Base-by-base conservation (phyloP, 1,140 invertebrate species). In the Littorina saxatilis region DNA sequence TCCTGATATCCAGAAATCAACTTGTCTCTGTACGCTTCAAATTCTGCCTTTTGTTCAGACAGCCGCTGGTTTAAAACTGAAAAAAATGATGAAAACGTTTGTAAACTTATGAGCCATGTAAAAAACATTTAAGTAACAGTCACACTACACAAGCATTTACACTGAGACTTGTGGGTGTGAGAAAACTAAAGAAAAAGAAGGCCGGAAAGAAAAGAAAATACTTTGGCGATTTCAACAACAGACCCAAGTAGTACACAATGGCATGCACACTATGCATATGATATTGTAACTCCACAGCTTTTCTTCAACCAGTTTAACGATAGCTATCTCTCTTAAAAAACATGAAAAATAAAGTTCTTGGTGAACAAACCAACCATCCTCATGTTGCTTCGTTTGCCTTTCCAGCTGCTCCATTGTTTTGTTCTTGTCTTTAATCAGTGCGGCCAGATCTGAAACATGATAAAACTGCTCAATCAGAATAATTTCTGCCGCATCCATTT, bases 351-450 rank as follows among this genome's bases (percentile, higher is more conserved):
- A n/a, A n/a, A n/a, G n/a, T n/a, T n/a, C n/a, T n/a, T n/a, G n/a
- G n/a, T n/a, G n/a, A n/a, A n/a, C n/a, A n/a, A n/a, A 61, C 84
- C 76, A 81, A 91, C 90, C 82, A 83, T 89, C 85, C 61, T 88
- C 83, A 55, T 91, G 88, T 81, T 87, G 90, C 78, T 89, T 82
- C 39, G 87, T 72, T 52, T 79, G 77, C 32, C 39, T 68, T 78
- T 91, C 90, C 17, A 89, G 81, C 58, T 88, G 90, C 35, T 91
- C 90, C n/a, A 90, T 85, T 0, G 80, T 87, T 74, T 88, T 90
- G 50, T 85, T 90, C 73, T 88, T 90, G 17, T 90, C 90, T 82
- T 90, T 90, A 5, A 91, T 87, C 17, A 86, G 68, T 13, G 87
- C 82, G 43, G 88, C 87, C 83, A 88, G 89, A 78, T 91, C 90